Percentiles rank a stretch among this genome's conserved stretches.
These are phyloP conservation scores for Syncerus caffer DNA, from an alignment of 2,797 vertebrate species.

Conservation along the genomic window DNA sequence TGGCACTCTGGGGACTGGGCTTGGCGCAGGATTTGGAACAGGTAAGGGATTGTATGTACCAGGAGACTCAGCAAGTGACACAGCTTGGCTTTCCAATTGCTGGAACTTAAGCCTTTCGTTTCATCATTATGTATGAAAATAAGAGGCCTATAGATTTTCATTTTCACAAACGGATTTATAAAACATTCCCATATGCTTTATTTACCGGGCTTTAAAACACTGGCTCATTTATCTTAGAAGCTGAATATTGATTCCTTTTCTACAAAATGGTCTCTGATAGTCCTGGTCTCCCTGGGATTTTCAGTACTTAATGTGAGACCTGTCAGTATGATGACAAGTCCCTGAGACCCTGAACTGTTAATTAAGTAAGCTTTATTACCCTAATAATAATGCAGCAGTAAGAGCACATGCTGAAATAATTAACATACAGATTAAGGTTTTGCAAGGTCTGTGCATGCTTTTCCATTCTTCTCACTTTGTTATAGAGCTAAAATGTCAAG, in stretches of 20 bases:
- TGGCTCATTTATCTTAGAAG: background rate
- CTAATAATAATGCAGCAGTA: background rate
- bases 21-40: slow-evolving; percentile 92
- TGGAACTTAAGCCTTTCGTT: background rate
- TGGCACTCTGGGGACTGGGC: slow-evolving; percentile 90
- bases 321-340: background rate
- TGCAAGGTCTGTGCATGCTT: background rate
- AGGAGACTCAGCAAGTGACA: background rate
- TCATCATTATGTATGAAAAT: background rate
- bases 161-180: slow-evolving; percentile 24
- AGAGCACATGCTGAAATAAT: background rate
- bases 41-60: slow-evolving; percentile 82
- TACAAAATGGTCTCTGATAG: background rate
- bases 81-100: background rate
- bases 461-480: background rate
- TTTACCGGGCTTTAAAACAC: background rate
- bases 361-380: background rate
- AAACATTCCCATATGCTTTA: slow-evolving; percentile 2
- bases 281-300: background rate
- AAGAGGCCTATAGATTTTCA: background rate
- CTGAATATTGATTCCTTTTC: background rate
- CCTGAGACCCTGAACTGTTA: slow-evolving; percentile 19
- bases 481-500: background rate
- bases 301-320: background rate
- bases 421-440: background rate